Evolutionary conservation across 2,113 vertebrate species (phyloP).

Genomic region (Mastomys natalensis): DNA sequence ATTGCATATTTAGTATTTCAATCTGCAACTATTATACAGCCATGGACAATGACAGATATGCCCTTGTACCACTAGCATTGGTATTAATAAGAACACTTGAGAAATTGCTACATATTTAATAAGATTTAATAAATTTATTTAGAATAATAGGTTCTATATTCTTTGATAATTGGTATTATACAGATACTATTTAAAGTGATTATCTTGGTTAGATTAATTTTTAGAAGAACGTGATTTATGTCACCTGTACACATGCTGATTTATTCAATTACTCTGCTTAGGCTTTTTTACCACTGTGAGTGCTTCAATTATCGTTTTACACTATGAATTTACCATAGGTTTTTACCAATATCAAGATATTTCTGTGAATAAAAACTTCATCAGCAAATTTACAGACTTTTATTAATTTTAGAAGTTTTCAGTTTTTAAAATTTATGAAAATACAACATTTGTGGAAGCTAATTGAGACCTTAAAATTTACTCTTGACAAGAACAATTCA

Average conservation of each 20-base stretch:
- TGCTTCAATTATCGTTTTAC: background rate
- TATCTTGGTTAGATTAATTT: background rate
- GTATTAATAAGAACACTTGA: background rate
- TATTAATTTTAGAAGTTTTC: background rate
- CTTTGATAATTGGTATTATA: background rate
- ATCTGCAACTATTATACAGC: background rate
- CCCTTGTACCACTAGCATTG: rapidly evolving
- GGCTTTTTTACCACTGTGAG: background rate
- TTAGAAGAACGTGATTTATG: constrained; percentile 10
- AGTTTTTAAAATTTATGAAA: background rate
- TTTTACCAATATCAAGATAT: background rate
- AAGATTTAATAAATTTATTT: background rate
- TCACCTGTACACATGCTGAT: background rate
- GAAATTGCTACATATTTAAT: constrained; percentile 21
- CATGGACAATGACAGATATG: background rate
- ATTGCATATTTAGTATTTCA: background rate
- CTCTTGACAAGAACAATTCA: background rate
- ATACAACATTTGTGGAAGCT: background rate
- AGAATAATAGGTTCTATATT: background rate
- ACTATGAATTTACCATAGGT: too few relatives aligned
- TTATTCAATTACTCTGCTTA: constrained; percentile 8
- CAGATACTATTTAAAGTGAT: background rate
- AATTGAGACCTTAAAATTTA: constrained; percentile 60
- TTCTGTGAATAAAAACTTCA: background rate
- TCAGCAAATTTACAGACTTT: background rate